phyloP scores from a whole-genome alignment of 2,888 invertebrate genomes.

The Perizoma affinitatum region DNA sequence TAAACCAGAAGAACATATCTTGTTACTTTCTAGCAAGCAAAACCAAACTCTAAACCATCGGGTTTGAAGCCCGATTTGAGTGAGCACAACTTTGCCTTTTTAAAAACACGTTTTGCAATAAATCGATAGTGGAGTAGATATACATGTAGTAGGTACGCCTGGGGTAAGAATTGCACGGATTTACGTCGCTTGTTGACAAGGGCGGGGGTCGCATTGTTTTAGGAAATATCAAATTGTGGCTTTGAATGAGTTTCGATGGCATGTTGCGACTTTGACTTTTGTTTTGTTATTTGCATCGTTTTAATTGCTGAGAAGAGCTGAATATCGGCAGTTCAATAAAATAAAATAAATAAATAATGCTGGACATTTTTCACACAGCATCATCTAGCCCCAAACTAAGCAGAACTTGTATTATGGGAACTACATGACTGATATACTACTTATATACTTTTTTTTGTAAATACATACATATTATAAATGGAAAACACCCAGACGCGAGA shows the following conservation, averaged over 20 bases:
- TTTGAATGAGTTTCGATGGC: conserved; percentile 39
- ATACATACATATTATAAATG: no score
- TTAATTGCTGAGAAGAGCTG: conserved; percentile 6
- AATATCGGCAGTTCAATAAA: no score
- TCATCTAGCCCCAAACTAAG: no score
- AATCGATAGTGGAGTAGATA: conserved; percentile 78
- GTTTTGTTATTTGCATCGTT: conserved; percentile 13
- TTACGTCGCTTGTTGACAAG: conserved; percentile 70
- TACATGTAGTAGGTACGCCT: conserved; percentile 61
- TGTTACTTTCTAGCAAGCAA: conserved; percentile 47
- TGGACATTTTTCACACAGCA: no score
- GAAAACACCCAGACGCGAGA: no score
- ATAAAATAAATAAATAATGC: no score
- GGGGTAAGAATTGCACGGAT: conserved; percentile 79
- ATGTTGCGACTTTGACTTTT: conserved; percentile 13
- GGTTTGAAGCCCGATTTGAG: conserved; percentile 41
- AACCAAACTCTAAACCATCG: conserved; percentile 48
- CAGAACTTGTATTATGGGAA: no score
- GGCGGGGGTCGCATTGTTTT: conserved; percentile 67
- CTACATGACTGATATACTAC: no score
- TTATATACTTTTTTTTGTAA: no score
- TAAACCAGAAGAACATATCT: conserved; percentile 62
- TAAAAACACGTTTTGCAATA: conserved; percentile 71
- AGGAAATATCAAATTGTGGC: conserved; percentile 68
- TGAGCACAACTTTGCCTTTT: conserved; percentile 58